These are phyloP conservation scores for Callipepla californica DNA, from an alignment of 2,113 vertebrate species.

Conservation along the genomic window DNA sequence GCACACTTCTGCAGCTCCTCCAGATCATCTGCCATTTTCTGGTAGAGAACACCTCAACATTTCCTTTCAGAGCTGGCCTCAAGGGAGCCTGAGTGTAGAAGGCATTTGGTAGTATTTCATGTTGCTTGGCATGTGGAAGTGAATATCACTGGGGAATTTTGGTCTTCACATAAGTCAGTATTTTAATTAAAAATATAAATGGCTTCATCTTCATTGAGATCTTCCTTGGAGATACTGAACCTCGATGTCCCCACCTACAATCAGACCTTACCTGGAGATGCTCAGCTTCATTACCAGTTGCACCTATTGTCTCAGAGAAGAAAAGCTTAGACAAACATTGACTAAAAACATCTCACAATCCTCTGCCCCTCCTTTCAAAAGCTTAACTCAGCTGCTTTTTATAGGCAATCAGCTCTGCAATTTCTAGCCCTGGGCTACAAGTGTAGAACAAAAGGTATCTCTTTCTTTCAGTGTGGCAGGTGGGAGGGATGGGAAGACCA, in stretches of 20 bases:
- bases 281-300: not conserved
- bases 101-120: not conserved
- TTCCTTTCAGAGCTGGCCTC: not conserved
- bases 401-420: constrained; percentile 15
- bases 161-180: too few relatives aligned
- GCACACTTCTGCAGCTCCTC: not conserved
- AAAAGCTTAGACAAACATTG: not conserved
- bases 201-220: not conserved
- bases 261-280: not conserved
- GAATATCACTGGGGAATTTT: not conserved
- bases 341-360: not conserved
- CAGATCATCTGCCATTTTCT: not conserved
- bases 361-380: not conserved
- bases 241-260: not conserved
- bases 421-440: constrained; percentile 53
- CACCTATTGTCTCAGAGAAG: not conserved
- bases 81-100: not conserved
- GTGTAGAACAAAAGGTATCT: constrained; percentile 30
- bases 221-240: not conserved
- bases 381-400: not conserved
- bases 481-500: constrained; percentile 60
- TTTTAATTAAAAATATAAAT: not conserved
- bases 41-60: not conserved
- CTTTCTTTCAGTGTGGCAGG: constrained; percentile 26
- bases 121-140: not conserved